Conservation (phyloP, 2,888 invertebrate genomes). For the Masnerella sp. region DNA sequence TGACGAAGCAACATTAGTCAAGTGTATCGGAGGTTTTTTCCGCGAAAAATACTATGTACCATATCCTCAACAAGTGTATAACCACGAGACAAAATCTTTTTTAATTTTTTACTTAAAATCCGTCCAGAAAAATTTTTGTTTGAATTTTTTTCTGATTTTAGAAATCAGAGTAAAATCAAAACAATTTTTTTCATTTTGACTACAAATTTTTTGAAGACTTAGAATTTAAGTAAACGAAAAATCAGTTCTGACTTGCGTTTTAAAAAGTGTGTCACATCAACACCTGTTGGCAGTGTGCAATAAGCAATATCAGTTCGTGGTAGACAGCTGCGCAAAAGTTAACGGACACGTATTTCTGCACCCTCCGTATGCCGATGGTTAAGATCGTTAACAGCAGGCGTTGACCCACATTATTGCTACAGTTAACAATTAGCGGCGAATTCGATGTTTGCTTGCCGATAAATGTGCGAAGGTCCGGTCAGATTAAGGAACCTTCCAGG, state of each 20-base stretch:
- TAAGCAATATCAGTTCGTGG: constrained; percentile 17
- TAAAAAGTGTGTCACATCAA: constrained; percentile 39
- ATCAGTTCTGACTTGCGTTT: constrained; percentile 21
- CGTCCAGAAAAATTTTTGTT: too few relatives aligned
- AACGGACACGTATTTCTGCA: constrained; percentile 31
- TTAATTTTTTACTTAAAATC: too few relatives aligned
- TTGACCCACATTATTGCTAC: constrained; percentile 35
- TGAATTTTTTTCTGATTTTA: too few relatives aligned
- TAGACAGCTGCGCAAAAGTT: constrained; percentile 33
- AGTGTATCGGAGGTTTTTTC: too few relatives aligned
- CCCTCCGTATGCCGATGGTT: constrained; percentile 31
- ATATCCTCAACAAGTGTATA: too few relatives aligned
- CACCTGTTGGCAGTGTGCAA: constrained; percentile 40
- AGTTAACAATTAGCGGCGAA: constrained; percentile 15
- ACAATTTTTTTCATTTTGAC: background rate
- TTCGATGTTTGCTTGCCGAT: constrained; percentile 14
- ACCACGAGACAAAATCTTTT: too few relatives aligned
- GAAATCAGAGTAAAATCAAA: too few relatives aligned
- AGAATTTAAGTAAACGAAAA: constrained; percentile 21
- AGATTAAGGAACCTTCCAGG: background rate
- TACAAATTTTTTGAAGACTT: background rate
- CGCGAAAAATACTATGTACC: too few relatives aligned
- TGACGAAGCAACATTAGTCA: too few relatives aligned
- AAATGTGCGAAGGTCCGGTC: constrained; percentile 3
- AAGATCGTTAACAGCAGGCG: constrained; percentile 27